Evolutionary conservation across 2,888 invertebrate species (phyloP), one percentile per base, ranked within the genome.

Genomic region (Pollenia amentaria): DNA sequence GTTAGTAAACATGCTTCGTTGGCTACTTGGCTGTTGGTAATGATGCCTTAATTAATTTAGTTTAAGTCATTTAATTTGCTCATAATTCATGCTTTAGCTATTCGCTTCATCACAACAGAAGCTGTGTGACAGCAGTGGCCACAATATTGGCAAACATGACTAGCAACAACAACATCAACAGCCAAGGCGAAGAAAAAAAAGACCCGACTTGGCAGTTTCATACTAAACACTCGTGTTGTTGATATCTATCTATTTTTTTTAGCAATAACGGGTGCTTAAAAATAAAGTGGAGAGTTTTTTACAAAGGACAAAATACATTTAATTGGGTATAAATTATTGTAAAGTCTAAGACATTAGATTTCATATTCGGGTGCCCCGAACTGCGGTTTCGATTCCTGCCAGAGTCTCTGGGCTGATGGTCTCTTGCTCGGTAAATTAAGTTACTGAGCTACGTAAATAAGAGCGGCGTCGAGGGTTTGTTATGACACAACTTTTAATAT

Each of bases 31-130:
- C 51, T 82, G 87, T 78, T 87, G 64, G 62, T 83, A 85, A 85
- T 90, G 90, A 89, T 89, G 89, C 88, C 90, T 90, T 91, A 91
- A 91, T 91, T 91, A 90, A 92, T 91, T 92, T 91, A 90, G 89
- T 89, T 85, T 85, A 84, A 85, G 89, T 88, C 89, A 88, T 89
- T 89, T 89, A 90, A 89, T 90, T 89, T 88, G 84, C 89, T 88
- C 90, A 84, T 80, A 80, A 76, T 80, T 83, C 64, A 83, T 80
- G 83, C 83, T 64, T 79, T 60, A 76, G 72, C 70, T 57, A 65
- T 60, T 55, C 57, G 21, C 18, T 11, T 60, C 53, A 46, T 48
- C 42, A 38, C 46, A 65, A 11, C 14, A 44, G 46, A 8, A 10
- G 44, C n/a, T 29, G 29, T 40, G 21, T 62, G 16, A 1, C 64